Evolutionary conservation across 2,113 vertebrate genomes (phyloP), one percentile per base, ranked within the genome.

Genomic region (Cyprinodon tularosa): DNA sequence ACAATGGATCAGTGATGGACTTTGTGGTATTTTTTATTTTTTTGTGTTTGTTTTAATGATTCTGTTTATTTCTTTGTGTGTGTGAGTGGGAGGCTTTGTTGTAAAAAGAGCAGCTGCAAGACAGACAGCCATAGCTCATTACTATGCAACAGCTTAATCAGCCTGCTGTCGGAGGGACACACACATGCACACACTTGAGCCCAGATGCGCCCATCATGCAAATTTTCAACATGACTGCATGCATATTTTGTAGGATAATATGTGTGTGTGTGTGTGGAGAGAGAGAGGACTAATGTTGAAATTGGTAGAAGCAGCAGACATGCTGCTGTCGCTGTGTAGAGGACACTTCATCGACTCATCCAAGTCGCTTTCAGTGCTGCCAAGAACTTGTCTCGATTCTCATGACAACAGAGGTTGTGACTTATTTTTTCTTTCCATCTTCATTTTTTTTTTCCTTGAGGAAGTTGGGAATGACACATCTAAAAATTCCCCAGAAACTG

Each of bases 141-240:
- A 92, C 92, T 93, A 95, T 94, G 90, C 93, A 91, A 92, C 82
- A 87, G 90, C 93, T 94, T 94, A 93, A 93, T 94, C 93, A 93
- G 90, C 89, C 91, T 81, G 81, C 89, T 92, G 91, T 93, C 90
- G 90, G 85, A 89, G 76, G 82, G 11, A 67, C 39, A 78, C 75
- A 66, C 83, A 71, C 77, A 80, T 70, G 64, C 75, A 68, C 63
- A 60, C 74, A 80, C 78, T 50, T 76, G 68, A 76, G 14, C 47
- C 62, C 90, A 87, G 77, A 88, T 89, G 86, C 90, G 86, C 83
- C 83, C 83, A 81, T 86, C 85, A 86, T 89, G 89, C 85, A 86
- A 40, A 89, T 91, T 87, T 86, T 83, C 71, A 88, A 85, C 84
- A 82, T 81, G 78, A 78, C 79, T 63, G 81, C 85, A 65, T 81